These are phyloP conservation scores for Odontamblyopus rebecca DNA, from an alignment of 2,797 vertebrate species.

Conservation along the genomic window DNA sequence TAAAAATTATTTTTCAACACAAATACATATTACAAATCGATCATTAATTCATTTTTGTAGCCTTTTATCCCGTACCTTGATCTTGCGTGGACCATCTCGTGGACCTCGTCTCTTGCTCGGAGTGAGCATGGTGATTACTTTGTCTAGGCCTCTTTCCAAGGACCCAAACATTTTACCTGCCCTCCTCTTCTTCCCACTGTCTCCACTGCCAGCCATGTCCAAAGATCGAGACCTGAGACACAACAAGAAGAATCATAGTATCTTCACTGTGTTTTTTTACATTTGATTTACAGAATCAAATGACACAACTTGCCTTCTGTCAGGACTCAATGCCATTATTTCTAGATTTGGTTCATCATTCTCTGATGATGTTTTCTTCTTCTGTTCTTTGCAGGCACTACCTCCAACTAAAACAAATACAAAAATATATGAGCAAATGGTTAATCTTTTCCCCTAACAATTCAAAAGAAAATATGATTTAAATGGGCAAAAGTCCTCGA, in stretches of 20 bases:
- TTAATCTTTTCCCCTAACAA: background rate
- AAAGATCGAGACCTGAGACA: conserved; percentile 83
- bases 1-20: background rate
- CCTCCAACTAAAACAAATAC: conserved; percentile 59
- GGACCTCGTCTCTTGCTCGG: conserved; percentile 84
- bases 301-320: conserved; percentile 79
- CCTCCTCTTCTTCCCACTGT: conserved; percentile 87
- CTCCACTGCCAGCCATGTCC: conserved; percentile 80
- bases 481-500: no score
- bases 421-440: background rate
- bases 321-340: conserved; percentile 81
- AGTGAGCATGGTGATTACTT: conserved; percentile 92
- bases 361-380: conserved; percentile 57
- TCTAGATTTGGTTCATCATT: conserved; percentile 60
- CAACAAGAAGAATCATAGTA: background rate
- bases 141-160: conserved; percentile 93
- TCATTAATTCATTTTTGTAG: background rate
- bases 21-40: background rate
- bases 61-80: conserved; percentile 81
- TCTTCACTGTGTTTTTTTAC: background rate
- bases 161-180: conserved; percentile 88
- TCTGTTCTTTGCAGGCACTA: conserved; percentile 66
- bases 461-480: no score
- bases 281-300: background rate
- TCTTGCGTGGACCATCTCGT: conserved; percentile 82